phyloP scores from a whole-genome alignment of 2,888 invertebrate species.

The Cheilosia vernalis region DNA sequence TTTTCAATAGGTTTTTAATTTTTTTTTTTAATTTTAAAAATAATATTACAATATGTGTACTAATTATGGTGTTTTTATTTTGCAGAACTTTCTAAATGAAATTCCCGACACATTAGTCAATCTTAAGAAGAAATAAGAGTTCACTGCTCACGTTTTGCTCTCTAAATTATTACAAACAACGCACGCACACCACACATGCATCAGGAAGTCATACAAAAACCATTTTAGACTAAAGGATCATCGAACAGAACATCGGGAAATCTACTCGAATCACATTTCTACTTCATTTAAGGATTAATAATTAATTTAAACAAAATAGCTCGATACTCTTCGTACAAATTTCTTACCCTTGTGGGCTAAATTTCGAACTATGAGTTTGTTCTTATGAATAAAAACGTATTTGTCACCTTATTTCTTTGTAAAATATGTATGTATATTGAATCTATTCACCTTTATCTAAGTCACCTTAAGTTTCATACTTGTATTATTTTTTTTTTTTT shows the following conservation, averaged over 20 bases:
- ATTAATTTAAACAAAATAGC: conserved; percentile 61
- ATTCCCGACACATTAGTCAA: conserved; percentile 83
- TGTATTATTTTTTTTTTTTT: conserved; percentile 14
- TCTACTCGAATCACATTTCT: conserved; percentile 24
- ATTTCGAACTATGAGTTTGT: conserved; percentile 3
- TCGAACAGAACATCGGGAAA: conserved; percentile 37
- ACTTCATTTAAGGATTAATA: conserved; percentile 49
- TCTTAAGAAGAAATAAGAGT: conserved; percentile 80
- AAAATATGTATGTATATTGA: conserved; percentile 24
- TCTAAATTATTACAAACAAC: conserved; percentile 51
- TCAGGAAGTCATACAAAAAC: conserved; percentile 56
- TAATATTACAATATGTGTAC: too few species aligned
- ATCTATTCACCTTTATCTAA: conserved; percentile 67
- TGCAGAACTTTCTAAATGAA: conserved; percentile 83
- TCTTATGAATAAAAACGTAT: not conserved
- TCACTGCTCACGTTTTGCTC: conserved; percentile 52
- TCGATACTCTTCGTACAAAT: conserved; percentile 31
- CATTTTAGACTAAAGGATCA: conserved; percentile 55
- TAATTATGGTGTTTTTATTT: conserved; percentile 66
- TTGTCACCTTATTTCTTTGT: conserved; percentile 32
- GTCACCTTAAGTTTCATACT: conserved; percentile 54
- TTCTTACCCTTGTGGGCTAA: conserved; percentile 21
- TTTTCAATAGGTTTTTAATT: not conserved
- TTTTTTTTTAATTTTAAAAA: not conserved
- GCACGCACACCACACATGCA: conserved; percentile 23